Conservation (phyloP, 2,888 invertebrate species). For the Cerceris rybyensis region DNA sequence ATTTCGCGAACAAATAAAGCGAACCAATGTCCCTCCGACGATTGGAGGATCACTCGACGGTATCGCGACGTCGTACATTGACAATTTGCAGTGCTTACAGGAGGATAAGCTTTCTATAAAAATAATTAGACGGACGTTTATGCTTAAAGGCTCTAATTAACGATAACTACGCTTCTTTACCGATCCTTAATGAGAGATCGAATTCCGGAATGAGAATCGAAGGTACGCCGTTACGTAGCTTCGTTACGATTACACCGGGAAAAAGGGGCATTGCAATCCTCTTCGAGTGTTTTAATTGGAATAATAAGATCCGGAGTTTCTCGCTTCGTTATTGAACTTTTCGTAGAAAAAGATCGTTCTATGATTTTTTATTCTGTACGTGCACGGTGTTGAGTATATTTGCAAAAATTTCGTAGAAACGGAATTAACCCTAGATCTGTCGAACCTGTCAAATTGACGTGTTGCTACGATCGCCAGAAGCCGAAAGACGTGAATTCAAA, state of each 20-base stretch:
- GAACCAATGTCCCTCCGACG: constrained; percentile 22
- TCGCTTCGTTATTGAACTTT: constrained; percentile 57
- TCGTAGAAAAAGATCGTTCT: constrained; percentile 20
- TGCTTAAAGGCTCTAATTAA: not conserved
- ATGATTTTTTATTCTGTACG: not conserved
- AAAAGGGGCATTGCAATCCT: constrained; percentile 12
- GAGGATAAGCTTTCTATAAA: not conserved
- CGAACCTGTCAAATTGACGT: too few species aligned
- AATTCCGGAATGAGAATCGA: not conserved
- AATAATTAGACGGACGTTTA: not conserved
- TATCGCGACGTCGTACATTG: not conserved
- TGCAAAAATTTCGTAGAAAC: too few species aligned
- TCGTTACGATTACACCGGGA: not conserved
- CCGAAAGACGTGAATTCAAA: too few species aligned
- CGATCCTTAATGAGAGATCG: not conserved
- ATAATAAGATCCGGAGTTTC: constrained; percentile 16
- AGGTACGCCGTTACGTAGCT: not conserved
- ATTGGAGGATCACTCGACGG: not conserved
- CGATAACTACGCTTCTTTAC: not conserved
- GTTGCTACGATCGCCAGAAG: too few species aligned
- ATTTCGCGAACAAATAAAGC: constrained; percentile 29
- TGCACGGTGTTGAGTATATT: too few species aligned
- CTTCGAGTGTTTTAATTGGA: constrained; percentile 32
- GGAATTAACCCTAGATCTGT: too few species aligned
- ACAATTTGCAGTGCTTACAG: too few species aligned